Evolutionary conservation across 2,888 invertebrate genomes (phyloP), one percentile per base, ranked within the genome.

Genomic region (Chrysodeixis includens): DNA sequence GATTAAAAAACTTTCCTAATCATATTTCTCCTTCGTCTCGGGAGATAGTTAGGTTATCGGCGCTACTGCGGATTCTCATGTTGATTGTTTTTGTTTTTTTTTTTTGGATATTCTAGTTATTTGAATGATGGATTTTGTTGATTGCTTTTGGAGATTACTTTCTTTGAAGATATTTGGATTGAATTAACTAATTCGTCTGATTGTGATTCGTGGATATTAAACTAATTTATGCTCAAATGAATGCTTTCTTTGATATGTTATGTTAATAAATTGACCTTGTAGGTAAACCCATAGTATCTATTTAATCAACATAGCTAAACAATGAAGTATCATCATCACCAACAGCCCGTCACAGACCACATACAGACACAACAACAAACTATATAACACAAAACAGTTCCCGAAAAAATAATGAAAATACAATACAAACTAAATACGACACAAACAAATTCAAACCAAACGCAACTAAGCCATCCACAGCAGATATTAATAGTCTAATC

Each of bases 1-100:
- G 92, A 93, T 93, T 92, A 93, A 92, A 92, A 92, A 93, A 93
- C 84, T 93, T 93, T 90, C 86, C 87, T 92, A 92, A 93, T 92
- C 92, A 90, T 87, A 90, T 92, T 88, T 88, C 85, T 81, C 78
- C 71, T 78, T 78, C 78, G 78, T 78, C 79, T 79, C 73, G 76
- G 81, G 76, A 78, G 78, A 79, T 78, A 82, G 83, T 74, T 78
- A 78, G 76, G 81, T 74, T 82, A 84, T 85, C 80, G 85, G 82
- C 69, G 79, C 69, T 72, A 72, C 49, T 69, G 69, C 53, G 69
- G 68, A 78, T 79, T 79, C 74, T 71, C 55, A 75, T 70, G 72
- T 78, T 81, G 71, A 75, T 78, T 80, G 71, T 69, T 78, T 73
- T 81, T 72, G 73, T 74, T 69, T 72, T 71, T 62, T 52, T 32